phyloP scores from a whole-genome alignment of 2,113 vertebrate genomes.

The Cinclus cinclus region DNA sequence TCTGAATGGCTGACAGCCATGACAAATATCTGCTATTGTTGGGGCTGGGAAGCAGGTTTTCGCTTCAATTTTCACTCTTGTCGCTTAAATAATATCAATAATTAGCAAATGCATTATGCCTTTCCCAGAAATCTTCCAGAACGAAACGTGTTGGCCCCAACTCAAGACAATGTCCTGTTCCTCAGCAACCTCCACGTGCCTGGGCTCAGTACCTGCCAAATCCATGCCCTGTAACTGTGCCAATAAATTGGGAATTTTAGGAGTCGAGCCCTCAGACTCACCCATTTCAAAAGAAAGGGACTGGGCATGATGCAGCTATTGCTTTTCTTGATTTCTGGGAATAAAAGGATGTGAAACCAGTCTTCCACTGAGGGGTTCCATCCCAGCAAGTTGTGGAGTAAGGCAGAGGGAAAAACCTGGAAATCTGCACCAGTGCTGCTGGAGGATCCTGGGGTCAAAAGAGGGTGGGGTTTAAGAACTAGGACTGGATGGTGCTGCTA shows the following conservation, averaged over 20 bases:
- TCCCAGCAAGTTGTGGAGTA: neutral
- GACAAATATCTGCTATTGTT: conserved; percentile 52
- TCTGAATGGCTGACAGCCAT: conserved; percentile 42
- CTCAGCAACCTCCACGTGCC: neutral
- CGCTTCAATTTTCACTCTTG: conserved; percentile 37
- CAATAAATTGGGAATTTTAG: neutral
- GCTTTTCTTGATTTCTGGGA: neutral
- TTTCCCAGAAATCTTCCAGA: neutral
- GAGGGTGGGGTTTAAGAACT: neutral
- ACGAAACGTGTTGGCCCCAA: fast-evolving
- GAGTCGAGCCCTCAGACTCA: neutral
- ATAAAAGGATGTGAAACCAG: neutral
- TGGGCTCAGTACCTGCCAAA: neutral
- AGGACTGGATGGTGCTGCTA: neutral
- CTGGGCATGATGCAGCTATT: fast-evolving
- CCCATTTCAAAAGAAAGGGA: too few species aligned
- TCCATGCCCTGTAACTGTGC: neutral
- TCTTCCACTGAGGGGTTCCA: neutral
- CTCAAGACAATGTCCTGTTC: neutral
- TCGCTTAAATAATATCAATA: conserved; percentile 17
- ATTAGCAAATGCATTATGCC: conserved; percentile 18
- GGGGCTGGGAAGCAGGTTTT: conserved; percentile 54
- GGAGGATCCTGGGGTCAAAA: neutral
- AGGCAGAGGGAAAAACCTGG: neutral
- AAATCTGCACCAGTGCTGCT: neutral